Percentiles rank a stretch among this genome's conserved stretches.
phyloP scores from a whole-genome alignment of 2,113 vertebrate species.

The Myiagra hebetior region DNA sequence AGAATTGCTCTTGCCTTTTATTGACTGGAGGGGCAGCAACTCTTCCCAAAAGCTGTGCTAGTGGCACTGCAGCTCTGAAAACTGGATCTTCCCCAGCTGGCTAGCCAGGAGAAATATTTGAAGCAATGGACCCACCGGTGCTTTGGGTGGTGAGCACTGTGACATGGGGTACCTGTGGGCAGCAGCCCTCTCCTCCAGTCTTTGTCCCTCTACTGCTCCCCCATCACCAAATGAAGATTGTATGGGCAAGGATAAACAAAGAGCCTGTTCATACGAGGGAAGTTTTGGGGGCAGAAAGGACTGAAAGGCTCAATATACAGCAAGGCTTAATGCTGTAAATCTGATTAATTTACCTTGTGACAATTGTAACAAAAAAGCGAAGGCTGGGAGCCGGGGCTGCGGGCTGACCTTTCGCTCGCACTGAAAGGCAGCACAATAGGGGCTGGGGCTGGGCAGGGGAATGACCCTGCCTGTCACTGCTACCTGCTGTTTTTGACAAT shows the following conservation, averaged over 20 bases:
- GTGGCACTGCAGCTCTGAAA: neutral
- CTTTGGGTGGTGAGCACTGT: neutral
- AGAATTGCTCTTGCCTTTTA: neutral
- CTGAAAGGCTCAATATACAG: conserved; percentile 69
- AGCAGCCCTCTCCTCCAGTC: neutral
- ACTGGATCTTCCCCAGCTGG: neutral
- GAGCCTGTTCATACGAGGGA: neutral
- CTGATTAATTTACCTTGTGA: conserved; percentile 82
- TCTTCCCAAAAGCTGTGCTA: neutral
- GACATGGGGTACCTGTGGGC: accelerated
- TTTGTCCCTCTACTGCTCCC: neutral
- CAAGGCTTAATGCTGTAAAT: conserved; percentile 72
- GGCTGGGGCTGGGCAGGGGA: conserved; percentile 67
- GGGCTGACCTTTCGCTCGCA: conserved; percentile 86
- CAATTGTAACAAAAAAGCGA: conserved; percentile 78
- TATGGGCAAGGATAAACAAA: conserved; percentile 54
- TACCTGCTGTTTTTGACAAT: conserved; percentile 96
- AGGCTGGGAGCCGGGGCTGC: conserved; percentile 79
- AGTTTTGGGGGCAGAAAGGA: conserved; percentile 57
- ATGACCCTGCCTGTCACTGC: conserved; percentile 79
- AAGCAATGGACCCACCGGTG: accelerated
- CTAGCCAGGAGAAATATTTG: neutral
- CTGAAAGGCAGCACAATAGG: conserved; percentile 78
- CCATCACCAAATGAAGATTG: neutral
- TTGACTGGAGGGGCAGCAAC: neutral